These are phyloP conservation scores for Pristiophorus japonicus DNA, from an alignment of 2,113 vertebrate genomes.

Conservation along the genomic window DNA sequence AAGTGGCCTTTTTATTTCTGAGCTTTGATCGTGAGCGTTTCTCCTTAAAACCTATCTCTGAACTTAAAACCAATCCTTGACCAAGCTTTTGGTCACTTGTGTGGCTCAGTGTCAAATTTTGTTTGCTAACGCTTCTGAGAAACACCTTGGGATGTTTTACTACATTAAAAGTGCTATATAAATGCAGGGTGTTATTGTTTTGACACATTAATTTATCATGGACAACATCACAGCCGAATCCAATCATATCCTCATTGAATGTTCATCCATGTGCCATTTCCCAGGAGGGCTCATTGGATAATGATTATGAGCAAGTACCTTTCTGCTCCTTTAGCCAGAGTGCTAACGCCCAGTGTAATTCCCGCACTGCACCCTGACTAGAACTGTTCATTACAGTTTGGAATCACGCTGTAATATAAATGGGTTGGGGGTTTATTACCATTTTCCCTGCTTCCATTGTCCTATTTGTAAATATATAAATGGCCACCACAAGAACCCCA, in stretches of 20 bases:
- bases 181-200: neutral
- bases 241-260: neutral
- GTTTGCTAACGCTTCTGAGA: no score
- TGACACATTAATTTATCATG: neutral
- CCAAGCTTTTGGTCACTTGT: neutral
- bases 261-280: neutral
- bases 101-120: neutral
- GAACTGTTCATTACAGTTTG: no score
- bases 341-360: neutral
- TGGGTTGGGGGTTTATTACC: no score
- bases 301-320: neutral
- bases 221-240: neutral
- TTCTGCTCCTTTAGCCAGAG: neutral
- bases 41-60: neutral
- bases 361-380: neutral
- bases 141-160: neutral
- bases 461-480: no score
- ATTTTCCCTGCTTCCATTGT: no score
- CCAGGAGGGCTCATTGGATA: neutral
- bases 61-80: no score
- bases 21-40: neutral
- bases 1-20: neutral
- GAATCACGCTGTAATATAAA: neutral
- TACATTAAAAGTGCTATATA: neutral
- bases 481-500: neutral